Percentiles rank a stretch among this genome's conserved stretches.
These are phyloP conservation scores for Hydrocynus forskahlii DNA, from an alignment of 2,797 vertebrate genomes.

Conservation along the genomic window DNA sequence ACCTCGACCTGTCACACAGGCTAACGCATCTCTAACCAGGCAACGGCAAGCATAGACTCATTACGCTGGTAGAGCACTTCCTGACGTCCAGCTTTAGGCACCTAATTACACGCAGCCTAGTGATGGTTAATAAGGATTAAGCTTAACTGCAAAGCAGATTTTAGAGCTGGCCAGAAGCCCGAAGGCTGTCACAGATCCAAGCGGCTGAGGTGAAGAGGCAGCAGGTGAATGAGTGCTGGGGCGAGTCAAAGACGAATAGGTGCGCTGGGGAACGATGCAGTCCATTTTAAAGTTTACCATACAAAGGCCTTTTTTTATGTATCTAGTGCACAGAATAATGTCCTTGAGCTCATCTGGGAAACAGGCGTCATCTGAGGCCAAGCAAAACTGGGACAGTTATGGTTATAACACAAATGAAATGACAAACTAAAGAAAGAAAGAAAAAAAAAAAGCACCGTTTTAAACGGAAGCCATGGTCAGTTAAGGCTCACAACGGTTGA, in stretches of 20 bases:
- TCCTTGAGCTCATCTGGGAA: background rate
- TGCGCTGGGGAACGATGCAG: background rate
- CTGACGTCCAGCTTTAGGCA: constrained; percentile 2
- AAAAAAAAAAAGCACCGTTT: background rate
- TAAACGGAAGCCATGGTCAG: constrained; percentile 9
- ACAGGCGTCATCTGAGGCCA: background rate
- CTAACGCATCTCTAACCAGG: background rate
- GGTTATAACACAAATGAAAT: background rate
- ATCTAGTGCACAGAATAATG: background rate
- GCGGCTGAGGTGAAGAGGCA: background rate
- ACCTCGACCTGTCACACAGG: background rate
- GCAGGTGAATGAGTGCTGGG: background rate
- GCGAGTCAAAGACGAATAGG: background rate
- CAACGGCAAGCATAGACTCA: background rate
- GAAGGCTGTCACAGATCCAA: background rate
- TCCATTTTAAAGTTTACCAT: no score
- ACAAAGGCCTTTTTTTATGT: background rate
- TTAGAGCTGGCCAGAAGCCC: background rate
- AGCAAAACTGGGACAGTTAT: background rate
- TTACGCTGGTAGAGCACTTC: background rate
- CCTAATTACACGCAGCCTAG: background rate
- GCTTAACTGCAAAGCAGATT: constrained; percentile 3
- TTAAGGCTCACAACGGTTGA: constrained; percentile 3
- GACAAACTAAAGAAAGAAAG: background rate
- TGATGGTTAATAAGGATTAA: constrained; percentile 5